These are phyloP conservation scores for Arothron firmamentum DNA, from an alignment of 2,113 vertebrate species.

Conservation along the genomic window DNA sequence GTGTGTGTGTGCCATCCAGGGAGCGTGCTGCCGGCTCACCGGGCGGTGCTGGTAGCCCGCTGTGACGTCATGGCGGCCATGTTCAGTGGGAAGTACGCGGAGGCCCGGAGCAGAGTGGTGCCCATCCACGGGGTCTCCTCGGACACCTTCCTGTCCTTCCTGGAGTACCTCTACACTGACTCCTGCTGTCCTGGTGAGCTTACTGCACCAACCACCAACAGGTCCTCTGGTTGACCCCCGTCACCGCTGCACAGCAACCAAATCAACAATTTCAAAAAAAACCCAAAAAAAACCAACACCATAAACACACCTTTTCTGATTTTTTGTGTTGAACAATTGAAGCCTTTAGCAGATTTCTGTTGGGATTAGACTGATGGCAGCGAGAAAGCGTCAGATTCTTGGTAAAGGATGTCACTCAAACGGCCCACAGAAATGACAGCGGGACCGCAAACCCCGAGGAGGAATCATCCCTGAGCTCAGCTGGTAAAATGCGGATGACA, in stretches of 20 bases:
- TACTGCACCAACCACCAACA: conserved; percentile 19
- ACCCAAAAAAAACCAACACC: too few relatives aligned
- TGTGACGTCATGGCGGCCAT: conserved; percentile 98
- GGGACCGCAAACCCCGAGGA: not conserved
- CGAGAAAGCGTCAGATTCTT: too few relatives aligned
- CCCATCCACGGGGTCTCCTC: conserved; percentile 93
- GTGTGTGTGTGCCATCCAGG: conserved; percentile 75
- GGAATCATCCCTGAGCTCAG: not conserved
- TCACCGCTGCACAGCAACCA: not conserved
- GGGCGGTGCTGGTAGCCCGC: conserved; percentile 89
- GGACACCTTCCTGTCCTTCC: conserved; percentile 93
- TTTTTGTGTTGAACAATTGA: too few relatives aligned
- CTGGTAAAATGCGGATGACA: conserved; percentile 45
- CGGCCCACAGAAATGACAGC: too few relatives aligned
- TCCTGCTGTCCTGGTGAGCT: conserved; percentile 91
- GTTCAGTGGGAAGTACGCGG: conserved; percentile 95
- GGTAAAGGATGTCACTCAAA: too few relatives aligned
- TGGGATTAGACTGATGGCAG: too few relatives aligned
- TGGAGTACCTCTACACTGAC: conserved; percentile 96
- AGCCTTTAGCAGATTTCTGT: too few relatives aligned
- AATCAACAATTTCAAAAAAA: not conserved
- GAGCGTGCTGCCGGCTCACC: conserved; percentile 86
- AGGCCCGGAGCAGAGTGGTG: conserved; percentile 87
- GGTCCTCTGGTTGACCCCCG: not conserved
- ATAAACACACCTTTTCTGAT: too few relatives aligned